phyloP scores from a whole-genome alignment of 2,888 invertebrate species.

The Calameuta pallipes region DNA sequence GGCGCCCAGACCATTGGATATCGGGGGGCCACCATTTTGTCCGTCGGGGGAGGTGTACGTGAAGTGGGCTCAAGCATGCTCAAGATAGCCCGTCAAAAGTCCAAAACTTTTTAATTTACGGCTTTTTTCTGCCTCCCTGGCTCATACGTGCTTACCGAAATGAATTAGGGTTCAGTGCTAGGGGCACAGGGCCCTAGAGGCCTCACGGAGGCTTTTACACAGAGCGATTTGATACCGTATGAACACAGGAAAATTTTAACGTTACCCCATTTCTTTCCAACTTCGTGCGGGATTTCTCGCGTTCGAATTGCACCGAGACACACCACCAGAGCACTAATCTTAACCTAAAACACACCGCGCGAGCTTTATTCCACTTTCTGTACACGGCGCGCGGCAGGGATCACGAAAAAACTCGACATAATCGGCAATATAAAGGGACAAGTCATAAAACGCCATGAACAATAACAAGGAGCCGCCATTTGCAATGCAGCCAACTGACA shows the following conservation, averaged over 20 bases:
- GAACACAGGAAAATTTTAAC: conserved; percentile 59
- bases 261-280: conserved; percentile 65
- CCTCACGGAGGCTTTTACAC: conserved; percentile 40
- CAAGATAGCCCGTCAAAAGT: conserved; percentile 59
- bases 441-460: conserved; percentile 85
- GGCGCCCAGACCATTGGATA: conserved; percentile 55
- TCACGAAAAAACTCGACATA: conserved; percentile 62
- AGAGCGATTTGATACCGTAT: conserved; percentile 55
- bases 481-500: conserved; percentile 88
- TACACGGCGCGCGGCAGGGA: conserved; percentile 54
- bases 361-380: conserved; percentile 54
- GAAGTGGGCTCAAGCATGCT: conserved; percentile 64
- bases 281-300: conserved; percentile 58
- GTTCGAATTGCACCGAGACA: conserved; percentile 53
- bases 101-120: conserved; percentile 33
- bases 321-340: conserved; percentile 51
- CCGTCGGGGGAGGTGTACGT: conserved; percentile 66
- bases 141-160: conserved; percentile 26
- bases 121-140: conserved; percentile 9
- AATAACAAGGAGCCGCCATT: conserved; percentile 99
- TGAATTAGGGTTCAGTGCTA: conserved; percentile 21
- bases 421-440: conserved; percentile 65
- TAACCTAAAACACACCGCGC: conserved; percentile 51
- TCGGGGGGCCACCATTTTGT: conserved; percentile 67
- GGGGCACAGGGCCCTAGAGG: conserved; percentile 14